Percentiles rank a stretch among this genome's conserved stretches.
phyloP scores from a whole-genome alignment of 2,797 vertebrate genomes.

The Pitangus sulphuratus region DNA sequence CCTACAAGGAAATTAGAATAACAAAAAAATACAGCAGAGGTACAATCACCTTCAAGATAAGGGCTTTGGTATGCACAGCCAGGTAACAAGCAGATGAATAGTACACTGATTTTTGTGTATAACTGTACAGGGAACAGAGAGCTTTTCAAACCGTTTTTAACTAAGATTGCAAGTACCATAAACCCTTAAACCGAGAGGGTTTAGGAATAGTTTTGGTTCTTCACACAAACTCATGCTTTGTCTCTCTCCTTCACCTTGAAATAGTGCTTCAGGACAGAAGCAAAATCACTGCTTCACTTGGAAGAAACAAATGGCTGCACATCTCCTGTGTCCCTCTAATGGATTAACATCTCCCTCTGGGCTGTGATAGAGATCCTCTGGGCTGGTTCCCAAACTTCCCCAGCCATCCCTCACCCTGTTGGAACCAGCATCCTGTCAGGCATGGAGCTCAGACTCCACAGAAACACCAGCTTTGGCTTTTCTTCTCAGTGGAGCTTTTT shows the following conservation, averaged over 20 bases:
- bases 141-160: background rate
- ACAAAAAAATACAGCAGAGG: background rate
- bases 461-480: background rate
- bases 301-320: background rate
- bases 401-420: background rate
- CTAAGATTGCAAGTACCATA: background rate
- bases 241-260: background rate
- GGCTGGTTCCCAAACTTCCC: background rate
- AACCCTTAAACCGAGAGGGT: background rate
- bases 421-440: background rate
- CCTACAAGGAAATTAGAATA: background rate
- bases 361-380: background rate
- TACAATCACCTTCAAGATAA: background rate
- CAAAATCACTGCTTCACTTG: background rate
- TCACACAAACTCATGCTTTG: background rate
- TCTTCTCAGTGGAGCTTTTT: background rate
- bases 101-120: background rate
- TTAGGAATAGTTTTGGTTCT: background rate
- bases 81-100: background rate
- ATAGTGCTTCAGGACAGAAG: background rate
- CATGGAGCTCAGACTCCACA: background rate
- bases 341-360: background rate
- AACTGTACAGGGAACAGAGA: background rate
- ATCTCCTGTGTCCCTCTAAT: background rate
- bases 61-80: background rate